Evolutionary conservation across 2,888 invertebrate genomes (phyloP).

Genomic region (Pterobdella sp.): DNA sequence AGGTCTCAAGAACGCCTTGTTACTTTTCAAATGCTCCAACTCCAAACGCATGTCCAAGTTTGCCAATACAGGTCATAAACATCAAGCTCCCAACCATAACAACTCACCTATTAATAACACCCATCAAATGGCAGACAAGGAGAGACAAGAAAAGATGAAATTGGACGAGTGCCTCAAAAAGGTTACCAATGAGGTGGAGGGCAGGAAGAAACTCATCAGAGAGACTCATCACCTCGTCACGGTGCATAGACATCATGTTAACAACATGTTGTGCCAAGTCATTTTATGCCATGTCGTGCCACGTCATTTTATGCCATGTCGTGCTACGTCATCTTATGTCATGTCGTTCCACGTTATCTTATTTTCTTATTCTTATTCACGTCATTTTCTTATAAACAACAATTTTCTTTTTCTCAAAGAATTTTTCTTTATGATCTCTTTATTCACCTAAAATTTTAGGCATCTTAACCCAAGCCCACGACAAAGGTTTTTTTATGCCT

Average conservation of each 20-base stretch:
- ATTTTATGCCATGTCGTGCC: too few species aligned
- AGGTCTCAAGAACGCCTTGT: slow-evolving; percentile 14
- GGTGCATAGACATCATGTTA: background rate
- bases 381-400: too few species aligned
- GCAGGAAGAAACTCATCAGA: slow-evolving; percentile 7
- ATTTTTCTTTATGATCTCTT: too few species aligned
- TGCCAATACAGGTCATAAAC: background rate
- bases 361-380: too few species aligned
- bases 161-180: slow-evolving; percentile 15
- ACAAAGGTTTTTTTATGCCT: too few species aligned
- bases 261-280: too few species aligned
- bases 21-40: slow-evolving; percentile 15
- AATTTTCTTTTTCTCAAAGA: too few species aligned
- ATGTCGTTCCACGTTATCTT: too few species aligned
- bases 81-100: background rate
- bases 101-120: background rate
- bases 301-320: too few species aligned
- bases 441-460: too few species aligned
- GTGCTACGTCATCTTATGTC: too few species aligned
- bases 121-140: slow-evolving; percentile 6
- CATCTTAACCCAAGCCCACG: too few species aligned
- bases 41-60: background rate
- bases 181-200: background rate
- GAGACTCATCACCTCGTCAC: background rate
- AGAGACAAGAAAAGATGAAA: background rate